phyloP scores from a whole-genome alignment of 2,888 invertebrate genomes.

The Agrilus cyanescens region DNA sequence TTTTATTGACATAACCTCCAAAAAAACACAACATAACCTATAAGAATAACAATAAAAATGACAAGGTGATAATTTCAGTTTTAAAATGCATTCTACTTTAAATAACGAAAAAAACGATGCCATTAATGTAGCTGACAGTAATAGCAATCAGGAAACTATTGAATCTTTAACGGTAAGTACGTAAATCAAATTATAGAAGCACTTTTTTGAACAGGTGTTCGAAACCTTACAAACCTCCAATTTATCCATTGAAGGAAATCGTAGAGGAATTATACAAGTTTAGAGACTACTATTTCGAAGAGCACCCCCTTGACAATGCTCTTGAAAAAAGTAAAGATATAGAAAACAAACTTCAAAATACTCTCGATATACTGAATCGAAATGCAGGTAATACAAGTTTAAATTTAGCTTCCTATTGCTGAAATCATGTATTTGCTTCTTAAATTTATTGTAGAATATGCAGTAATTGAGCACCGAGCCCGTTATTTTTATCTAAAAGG shows the following conservation, averaged over 20 bases:
- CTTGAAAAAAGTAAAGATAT: slow-evolving; percentile 51
- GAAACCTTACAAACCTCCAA: slow-evolving; percentile 4
- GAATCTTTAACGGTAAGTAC: slow-evolving; percentile 24
- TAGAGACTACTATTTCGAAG: slow-evolving; percentile 70
- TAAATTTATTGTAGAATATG: slow-evolving; percentile 22
- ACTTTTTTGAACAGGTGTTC: background rate
- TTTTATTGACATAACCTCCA: too few species aligned
- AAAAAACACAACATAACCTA: too few species aligned
- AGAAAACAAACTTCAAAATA: slow-evolving; percentile 47
- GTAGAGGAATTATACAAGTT: slow-evolving; percentile 55
- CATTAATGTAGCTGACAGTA: slow-evolving; percentile 8
- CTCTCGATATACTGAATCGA: slow-evolving; percentile 50
- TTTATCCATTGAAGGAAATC: slow-evolving; percentile 43
- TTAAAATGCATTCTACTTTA: background rate
- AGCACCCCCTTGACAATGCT: slow-evolving; percentile 56
- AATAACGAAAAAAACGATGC: slow-evolving; percentile 4
- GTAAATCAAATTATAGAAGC: background rate
- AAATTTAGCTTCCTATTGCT: background rate
- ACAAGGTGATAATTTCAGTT: background rate
- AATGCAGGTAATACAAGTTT: slow-evolving; percentile 44
- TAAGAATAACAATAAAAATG: too few species aligned
- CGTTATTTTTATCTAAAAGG: slow-evolving; percentile 63
- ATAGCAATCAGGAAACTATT: slow-evolving; percentile 19
- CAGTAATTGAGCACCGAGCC: slow-evolving; percentile 38
- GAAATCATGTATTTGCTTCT: background rate